phyloP scores from a whole-genome alignment of 2,113 vertebrate species.

The Falcunculus frontatus region DNA sequence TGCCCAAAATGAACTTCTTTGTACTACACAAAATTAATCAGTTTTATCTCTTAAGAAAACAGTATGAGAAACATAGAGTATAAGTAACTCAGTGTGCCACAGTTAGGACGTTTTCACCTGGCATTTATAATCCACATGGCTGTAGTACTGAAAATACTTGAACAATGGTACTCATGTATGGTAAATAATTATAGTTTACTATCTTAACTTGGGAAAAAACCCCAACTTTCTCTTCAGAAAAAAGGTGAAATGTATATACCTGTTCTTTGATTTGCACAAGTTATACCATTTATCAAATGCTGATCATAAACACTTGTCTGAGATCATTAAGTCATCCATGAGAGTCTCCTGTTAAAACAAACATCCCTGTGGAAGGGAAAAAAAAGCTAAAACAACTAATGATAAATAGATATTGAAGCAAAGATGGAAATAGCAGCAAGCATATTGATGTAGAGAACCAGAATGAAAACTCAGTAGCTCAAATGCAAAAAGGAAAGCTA shows the following conservation, averaged over 20 bases:
- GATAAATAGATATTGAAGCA: background rate
- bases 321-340: background rate
- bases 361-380: background rate
- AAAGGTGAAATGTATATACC: background rate
- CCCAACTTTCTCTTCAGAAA: background rate
- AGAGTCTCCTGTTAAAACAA: background rate
- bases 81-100: background rate
- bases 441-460: background rate
- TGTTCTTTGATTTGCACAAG: background rate
- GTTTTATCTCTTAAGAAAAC: background rate
- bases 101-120: background rate
- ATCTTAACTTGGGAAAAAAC: background rate
- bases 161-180: background rate
- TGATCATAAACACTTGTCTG: background rate
- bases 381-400: background rate
- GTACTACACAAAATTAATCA: background rate
- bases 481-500: background rate
- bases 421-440: background rate
- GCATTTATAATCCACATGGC: background rate
- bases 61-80: background rate
- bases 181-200: background rate
- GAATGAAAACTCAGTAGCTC: background rate
- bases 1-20: background rate
- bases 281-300: slow-evolving; percentile 18
- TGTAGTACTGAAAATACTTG: background rate